Base-by-base conservation (phyloP, 2,113 vertebrate species). In the Podarcis muralis region DNA sequence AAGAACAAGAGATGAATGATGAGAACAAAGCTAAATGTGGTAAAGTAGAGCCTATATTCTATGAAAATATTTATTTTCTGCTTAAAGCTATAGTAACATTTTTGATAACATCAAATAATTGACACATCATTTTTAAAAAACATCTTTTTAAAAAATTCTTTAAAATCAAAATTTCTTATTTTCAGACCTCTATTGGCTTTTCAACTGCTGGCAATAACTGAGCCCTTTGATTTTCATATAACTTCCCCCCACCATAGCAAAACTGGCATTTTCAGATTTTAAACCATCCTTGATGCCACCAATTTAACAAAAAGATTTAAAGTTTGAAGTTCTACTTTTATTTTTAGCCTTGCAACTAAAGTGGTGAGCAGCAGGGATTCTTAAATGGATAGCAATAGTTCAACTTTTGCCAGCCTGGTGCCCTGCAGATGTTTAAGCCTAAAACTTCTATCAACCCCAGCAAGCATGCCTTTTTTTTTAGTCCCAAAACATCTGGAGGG, bases 271-370 rank as follows among this genome's bases (percentile, higher is more conserved):
- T 76, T 91, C 43, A 77, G 79, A 83, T 43, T 75, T 78, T 85
- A 68, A 32, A 53, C 1, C 30, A 27, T 79, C 80, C 43, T 81
- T 81, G 22, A 53, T 66, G 37, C 25, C 59, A 30, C 68, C 30
- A 74, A 83, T 94, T 85, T 92, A 94, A 92, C 69, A 18, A 75
- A 93, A 91, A 91, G 92, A 89, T 94, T 92, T 91, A 88, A 68
- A 72, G 22, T 89, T 90, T 57, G 53, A 90, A 91, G 40, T 91
- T 84, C 86, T 92, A 82, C 1, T 69, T 84, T 81, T 89, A 81
- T 88, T 94, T 95, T 93, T 81, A 91, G 48, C 43, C 80, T 92
- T 90, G 89, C 23, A 95, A 91, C 32, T 81, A 85, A 90, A 81
- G 87, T 68, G 7, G 65, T 87, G 82, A 94, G 74, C 68, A 89